Percentiles rank a stretch among this genome's conserved stretches.
phyloP scores from a whole-genome alignment of 1,140 invertebrate genomes.

The Zaprionus camerounensis region DNA sequence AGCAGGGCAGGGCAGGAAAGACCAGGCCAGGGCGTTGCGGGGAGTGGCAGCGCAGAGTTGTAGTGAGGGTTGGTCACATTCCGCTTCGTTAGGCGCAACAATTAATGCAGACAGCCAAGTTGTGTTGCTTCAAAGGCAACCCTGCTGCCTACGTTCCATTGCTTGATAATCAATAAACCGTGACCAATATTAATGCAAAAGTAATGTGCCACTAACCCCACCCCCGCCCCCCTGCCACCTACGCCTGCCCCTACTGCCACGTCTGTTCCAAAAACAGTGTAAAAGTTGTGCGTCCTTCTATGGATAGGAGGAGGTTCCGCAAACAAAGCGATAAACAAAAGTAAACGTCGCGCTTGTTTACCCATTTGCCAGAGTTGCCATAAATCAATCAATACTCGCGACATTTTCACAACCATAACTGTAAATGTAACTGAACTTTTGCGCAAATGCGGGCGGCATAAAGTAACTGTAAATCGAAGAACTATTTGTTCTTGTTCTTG shows the following conservation, averaged over 20 bases:
- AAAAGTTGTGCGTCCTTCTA: conserved; percentile 45
- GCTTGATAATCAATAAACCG: conserved; percentile 67
- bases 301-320: not conserved
- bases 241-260: not conserved
- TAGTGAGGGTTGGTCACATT: conserved; percentile 58
- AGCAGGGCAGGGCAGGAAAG: not conserved
- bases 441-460: conserved; percentile 47
- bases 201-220: not conserved
- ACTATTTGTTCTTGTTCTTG: not conserved
- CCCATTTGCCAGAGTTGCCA: conserved; percentile 52
- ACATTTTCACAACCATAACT: conserved; percentile 12
- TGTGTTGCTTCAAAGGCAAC: not conserved
- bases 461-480: not conserved
- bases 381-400: conserved; percentile 70
- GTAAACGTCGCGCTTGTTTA: conserved; percentile 39
- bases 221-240: not conserved
- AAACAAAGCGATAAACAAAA: conserved; percentile 34
- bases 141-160: conserved; percentile 22
- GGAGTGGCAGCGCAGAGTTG: not conserved
- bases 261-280: conserved; percentile 4
- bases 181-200: conserved; percentile 74
- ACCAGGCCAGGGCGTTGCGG: not conserved
- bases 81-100: conserved; percentile 75
- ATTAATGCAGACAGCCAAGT: conserved; percentile 51
- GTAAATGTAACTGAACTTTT: conserved; percentile 28